phyloP scores from a whole-genome alignment of 2,888 invertebrate genomes.

The Brachyptera putata region DNA sequence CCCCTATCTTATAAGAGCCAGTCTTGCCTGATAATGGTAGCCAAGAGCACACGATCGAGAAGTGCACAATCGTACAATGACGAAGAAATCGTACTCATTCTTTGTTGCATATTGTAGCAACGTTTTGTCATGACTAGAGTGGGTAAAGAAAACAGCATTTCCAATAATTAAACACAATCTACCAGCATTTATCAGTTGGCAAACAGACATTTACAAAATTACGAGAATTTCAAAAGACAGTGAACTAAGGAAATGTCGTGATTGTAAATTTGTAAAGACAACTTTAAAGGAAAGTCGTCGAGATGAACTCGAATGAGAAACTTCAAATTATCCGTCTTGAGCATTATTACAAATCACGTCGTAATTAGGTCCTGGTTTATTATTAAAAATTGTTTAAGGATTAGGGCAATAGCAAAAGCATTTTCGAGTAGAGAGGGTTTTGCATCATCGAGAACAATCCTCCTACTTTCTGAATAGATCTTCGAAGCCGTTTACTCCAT shows the following conservation, averaged over 20 bases:
- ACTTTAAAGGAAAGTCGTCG: neutral
- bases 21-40: neutral
- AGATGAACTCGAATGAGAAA: neutral
- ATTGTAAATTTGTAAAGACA: neutral
- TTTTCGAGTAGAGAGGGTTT: neutral
- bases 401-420: slow-evolving; percentile 10
- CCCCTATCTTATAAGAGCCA: too few species aligned
- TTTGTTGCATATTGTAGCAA: slow-evolving; percentile 1
- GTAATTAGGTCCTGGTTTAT: slow-evolving; percentile 10
- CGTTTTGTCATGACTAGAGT: neutral
- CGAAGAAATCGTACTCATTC: neutral
- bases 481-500: slow-evolving; percentile 26
- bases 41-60: neutral
- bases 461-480: slow-evolving; percentile 21
- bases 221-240: neutral
- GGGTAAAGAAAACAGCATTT: slow-evolving; percentile 18
- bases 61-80: neutral
- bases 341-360: neutral
- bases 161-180: slow-evolving; percentile 32
- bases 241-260: too few species aligned
- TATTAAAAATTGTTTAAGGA: slow-evolving; percentile 9
- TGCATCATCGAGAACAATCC: slow-evolving; percentile 11
- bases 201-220: slow-evolving; percentile 26
- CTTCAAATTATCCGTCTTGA: slow-evolving; percentile 1
- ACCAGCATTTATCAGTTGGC: slow-evolving; percentile 27